Evolutionary conservation across 2,888 invertebrate species (phyloP), one percentile per base, ranked within the genome.

Genomic region (Arrhopalites spinosus): DNA sequence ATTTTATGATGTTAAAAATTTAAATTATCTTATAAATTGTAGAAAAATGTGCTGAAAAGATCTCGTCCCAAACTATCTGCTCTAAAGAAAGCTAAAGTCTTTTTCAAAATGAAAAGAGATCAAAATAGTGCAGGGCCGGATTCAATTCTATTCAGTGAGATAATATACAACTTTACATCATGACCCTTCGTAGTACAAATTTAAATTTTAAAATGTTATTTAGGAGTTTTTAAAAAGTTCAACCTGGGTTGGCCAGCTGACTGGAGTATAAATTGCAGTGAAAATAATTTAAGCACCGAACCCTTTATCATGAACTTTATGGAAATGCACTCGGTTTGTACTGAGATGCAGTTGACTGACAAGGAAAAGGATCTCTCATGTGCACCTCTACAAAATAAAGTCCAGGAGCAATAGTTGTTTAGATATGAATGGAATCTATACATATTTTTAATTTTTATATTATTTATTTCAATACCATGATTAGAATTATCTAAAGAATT

Each of bases 11-110:
- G 3, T 36, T 3, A 59, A 17, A 23, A 11, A 5, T 63, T 27
- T 67, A 23, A 11, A 5, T 63, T 27, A 36, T 67, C 20, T 43
- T 67, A 30, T 36, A 7, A 23, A 17, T 36, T 71, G n/a, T 45
- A 72, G 71, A 43, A 61, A 72, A 43, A 61, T 23, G 23, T 59
- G 17, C 27, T 72, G 15, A 56, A 59, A 45, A 45, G 25, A 15
- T 61, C 61, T 25, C 61, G 56, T 20, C 71, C 71, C 2, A 59
- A 59, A 25, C 27, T 25, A 27, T 59, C 59, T 59, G 59, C 23
- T 13, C 20, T 64, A 13, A 59, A 30, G n/a, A 72, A 61, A 45
- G 71, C 71, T 1, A 72, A 72, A 45, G 61, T 72, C 5, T 72
- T 72, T 45, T 36, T 72, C 15, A 59, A 59, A 13, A 72, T 72